phyloP scores from a whole-genome alignment of 2,888 invertebrate genomes.

The Monoplex corrugatus region DNA sequence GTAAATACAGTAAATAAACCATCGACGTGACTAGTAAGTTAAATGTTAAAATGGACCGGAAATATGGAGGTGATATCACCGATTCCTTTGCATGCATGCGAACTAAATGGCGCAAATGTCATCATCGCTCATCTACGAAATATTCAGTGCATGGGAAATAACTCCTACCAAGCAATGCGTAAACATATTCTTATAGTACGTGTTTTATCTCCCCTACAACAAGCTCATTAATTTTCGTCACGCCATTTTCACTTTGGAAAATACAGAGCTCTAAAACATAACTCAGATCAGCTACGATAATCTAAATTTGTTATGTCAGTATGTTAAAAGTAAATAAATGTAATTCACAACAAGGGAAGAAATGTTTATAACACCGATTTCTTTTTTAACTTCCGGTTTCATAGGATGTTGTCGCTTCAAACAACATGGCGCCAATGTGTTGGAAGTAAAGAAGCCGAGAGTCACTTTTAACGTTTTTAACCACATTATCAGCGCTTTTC shows the following conservation, averaged over 20 bases:
- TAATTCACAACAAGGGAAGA: neutral
- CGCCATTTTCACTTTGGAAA: neutral
- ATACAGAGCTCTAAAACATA: neutral
- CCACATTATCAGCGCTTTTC: neutral
- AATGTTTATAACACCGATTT: neutral
- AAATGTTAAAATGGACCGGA: no score
- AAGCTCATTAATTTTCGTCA: neutral
- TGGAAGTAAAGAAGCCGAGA: neutral
- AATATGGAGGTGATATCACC: no score
- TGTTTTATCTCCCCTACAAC: neutral
- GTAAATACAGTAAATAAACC: no score
- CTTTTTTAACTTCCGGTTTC: conserved; percentile 41
- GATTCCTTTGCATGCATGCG: no score
- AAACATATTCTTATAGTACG: no score
- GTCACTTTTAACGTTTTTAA: neutral
- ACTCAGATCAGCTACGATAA: neutral
- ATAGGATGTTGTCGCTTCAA: conserved; percentile 52
- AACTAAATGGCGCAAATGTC: no score
- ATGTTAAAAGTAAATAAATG: neutral
- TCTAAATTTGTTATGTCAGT: neutral
- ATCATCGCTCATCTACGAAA: no score
- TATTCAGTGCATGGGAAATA: no score
- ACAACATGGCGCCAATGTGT: conserved; percentile 61
- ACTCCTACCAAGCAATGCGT: no score
- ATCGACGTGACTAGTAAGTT: no score